Evolutionary conservation across 2,888 invertebrate species (phyloP).

Genomic region (Drosophila paramelanica): DNA sequence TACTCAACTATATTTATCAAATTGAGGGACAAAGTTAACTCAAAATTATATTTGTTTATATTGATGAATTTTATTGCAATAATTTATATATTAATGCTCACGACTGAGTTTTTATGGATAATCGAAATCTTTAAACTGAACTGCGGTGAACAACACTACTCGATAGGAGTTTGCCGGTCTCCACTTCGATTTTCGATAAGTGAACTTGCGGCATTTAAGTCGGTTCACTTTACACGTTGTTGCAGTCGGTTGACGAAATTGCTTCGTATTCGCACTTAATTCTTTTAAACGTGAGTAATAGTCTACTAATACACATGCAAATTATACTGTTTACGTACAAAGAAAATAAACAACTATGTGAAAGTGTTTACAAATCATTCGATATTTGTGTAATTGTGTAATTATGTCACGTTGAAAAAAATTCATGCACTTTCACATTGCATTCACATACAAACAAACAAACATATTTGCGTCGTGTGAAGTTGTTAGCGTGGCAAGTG

Average conservation of each 20-base stretch:
- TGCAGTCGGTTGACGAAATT: slow-evolving; percentile 76
- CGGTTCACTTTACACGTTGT: slow-evolving; percentile 63
- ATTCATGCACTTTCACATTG: slow-evolving; percentile 65
- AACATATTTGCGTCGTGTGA: not conserved
- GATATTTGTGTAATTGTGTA: slow-evolving; percentile 25
- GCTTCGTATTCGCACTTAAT: slow-evolving; percentile 56
- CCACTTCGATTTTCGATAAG: not conserved
- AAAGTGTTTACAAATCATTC: not conserved
- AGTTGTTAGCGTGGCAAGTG: slow-evolving; percentile 69
- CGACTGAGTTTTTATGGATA: no score
- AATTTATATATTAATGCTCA: no score
- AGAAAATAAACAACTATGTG: slow-evolving; percentile 11
- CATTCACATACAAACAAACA: slow-evolving; percentile 8
- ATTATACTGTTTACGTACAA: not conserved
- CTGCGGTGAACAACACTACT: not conserved
- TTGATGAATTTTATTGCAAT: no score
- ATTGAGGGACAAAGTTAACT: no score
- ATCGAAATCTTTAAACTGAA: no score
- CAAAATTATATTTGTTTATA: no score
- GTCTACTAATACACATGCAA: slow-evolving; percentile 7
- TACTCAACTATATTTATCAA: no score
- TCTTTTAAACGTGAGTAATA: slow-evolving; percentile 67
- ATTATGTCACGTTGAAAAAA: slow-evolving; percentile 40
- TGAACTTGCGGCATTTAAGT: slow-evolving; percentile 45
- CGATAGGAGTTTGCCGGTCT: not conserved